Evolutionary conservation across 2,113 vertebrate species (phyloP), one percentile per base, ranked within the genome.

Genomic region (Peromyscus leucopus): DNA sequence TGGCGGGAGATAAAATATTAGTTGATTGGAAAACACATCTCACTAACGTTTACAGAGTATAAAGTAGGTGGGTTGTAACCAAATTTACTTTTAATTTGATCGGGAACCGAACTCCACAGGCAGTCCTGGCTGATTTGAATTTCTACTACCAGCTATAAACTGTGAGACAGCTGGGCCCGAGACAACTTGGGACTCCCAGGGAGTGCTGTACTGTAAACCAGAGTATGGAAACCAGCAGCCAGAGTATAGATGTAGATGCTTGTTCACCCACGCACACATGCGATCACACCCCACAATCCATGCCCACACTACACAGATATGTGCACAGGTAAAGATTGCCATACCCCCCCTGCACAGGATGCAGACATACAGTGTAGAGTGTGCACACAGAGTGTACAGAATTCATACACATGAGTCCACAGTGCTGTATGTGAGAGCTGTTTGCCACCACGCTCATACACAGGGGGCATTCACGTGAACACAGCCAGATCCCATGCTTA

Each of bases 31-130:
- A 98, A 98, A 96, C 93, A 96, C 90, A 95, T 0, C 31, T 6
- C 97, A 42, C 71, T 92, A 79, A 92, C 69, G 67, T 95, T 97
- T 94, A 88, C 94, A 97, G 96, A 90, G 90, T 80, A 93, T 78
- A 90, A 96, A 98, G 97, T 90, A 96, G 95, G 72, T 94, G 95
- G 95, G 93, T 55, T 96, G 90, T 94, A 95, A 97, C 96, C 95
- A 96, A 94, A 98, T 97, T 94, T 95, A 94, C 91, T 98, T 97
- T 95, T 97, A 97, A 98, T 97, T 97, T 97, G 96, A 72, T 96
- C 63, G 93, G 89, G 90, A 97, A 95, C 89, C 93, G 94, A 97
- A 94, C 96, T 97, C 96, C 3, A 2, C 94, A 91, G 98, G 97
- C 93, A 90, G 87, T 1, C 2, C 74, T 39, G 74, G 51, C 91